These are phyloP conservation scores for Gymnosoma rotundatum DNA, from an alignment of 2,888 invertebrate genomes.

Conservation along the genomic window DNA sequence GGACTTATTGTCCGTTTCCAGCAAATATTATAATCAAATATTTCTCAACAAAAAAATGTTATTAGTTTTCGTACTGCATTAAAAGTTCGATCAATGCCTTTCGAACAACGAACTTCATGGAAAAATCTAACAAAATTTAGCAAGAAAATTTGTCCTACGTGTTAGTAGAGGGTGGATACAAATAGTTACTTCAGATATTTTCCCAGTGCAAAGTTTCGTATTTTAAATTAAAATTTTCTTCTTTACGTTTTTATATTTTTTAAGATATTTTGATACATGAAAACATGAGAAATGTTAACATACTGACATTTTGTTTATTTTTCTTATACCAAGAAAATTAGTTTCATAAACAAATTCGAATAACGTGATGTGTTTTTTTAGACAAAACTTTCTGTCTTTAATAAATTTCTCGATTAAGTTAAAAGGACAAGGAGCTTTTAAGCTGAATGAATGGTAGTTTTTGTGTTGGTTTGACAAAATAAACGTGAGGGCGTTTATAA, in stretches of 20 bases:
- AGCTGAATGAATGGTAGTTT: not conserved
- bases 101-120: not conserved
- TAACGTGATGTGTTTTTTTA: slow-evolving; percentile 38
- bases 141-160: not conserved
- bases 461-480: not conserved
- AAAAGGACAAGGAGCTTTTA: not conserved
- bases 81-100: not conserved
- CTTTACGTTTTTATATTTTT: not conserved
- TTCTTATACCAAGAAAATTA: slow-evolving; percentile 53
- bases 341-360: slow-evolving; percentile 61
- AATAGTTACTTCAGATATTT: not conserved
- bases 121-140: not conserved
- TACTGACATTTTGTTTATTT: not conserved
- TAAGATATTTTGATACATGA: not conserved
- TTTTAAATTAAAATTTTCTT: not conserved
- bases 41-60: no score
- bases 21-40: no score
- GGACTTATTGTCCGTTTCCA: no score
- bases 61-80: not conserved
- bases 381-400: not conserved
- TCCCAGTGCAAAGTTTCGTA: not conserved
- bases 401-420: not conserved
- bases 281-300: slow-evolving; percentile 12
- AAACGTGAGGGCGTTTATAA: slow-evolving; percentile 18
- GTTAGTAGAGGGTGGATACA: not conserved